Evolutionary conservation across 1,140 invertebrate species (phyloP).

Genomic region (Dendroctonus valens): DNA sequence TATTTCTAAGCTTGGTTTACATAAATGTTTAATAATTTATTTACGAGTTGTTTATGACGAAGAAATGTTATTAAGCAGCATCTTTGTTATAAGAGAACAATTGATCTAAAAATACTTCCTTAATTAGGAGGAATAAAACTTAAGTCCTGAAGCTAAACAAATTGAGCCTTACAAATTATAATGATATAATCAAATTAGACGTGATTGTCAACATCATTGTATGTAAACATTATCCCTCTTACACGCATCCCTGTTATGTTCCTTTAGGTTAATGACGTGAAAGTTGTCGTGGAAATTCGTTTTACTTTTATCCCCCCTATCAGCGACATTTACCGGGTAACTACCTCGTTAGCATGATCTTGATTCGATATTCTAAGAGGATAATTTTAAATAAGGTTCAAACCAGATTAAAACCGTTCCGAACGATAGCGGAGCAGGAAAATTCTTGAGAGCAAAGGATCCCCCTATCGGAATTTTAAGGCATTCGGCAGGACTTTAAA

Average conservation of each 20-base stretch:
- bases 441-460: too few species aligned
- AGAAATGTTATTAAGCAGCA: too few species aligned
- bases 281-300: constrained; percentile 22
- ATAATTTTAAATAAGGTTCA: constrained; percentile 32
- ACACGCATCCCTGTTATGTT: constrained; percentile 13
- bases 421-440: constrained; percentile 12
- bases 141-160: too few species aligned
- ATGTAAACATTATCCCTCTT: constrained; percentile 21
- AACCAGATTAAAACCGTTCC: constrained; percentile 22
- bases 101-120: too few species aligned
- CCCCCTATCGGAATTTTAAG: too few species aligned
- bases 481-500: too few species aligned
- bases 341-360: constrained; percentile 34
- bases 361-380: constrained; percentile 32
- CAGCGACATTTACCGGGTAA: constrained; percentile 22
- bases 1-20: too few species aligned
- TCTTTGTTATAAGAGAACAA: too few species aligned
- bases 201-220: constrained; percentile 8
- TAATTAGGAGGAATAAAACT: too few species aligned
- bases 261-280: constrained; percentile 24
- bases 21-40: too few species aligned
- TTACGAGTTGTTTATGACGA: too few species aligned
- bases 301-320: constrained; percentile 30
- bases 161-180: not conserved
- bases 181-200: constrained; percentile 12